These are phyloP conservation scores for Polyommatus icarus DNA, from an alignment of 2,888 invertebrate genomes.

Conservation along the genomic window DNA sequence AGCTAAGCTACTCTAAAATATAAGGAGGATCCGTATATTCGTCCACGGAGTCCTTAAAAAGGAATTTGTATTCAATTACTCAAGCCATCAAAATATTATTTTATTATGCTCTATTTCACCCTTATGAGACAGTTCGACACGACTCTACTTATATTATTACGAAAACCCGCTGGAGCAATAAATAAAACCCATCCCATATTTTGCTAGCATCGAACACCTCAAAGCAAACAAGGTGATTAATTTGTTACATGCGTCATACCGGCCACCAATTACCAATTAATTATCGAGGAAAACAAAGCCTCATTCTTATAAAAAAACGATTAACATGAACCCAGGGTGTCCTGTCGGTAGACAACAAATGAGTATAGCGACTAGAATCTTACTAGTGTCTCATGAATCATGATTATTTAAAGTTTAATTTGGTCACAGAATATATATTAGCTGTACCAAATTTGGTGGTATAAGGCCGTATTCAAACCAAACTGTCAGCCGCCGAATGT, in stretches of 20 bases:
- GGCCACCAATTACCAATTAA: neutral
- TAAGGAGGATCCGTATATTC: neutral
- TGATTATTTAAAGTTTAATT: too few species aligned
- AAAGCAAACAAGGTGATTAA: neutral
- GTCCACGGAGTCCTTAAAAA: neutral
- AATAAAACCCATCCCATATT: neutral
- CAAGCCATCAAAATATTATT: neutral
- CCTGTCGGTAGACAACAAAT: too few species aligned
- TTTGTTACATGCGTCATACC: neutral
- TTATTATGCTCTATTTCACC: neutral
- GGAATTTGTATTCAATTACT: neutral
- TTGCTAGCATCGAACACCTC: neutral
- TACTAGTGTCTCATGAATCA: too few species aligned
- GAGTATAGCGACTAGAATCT: too few species aligned
- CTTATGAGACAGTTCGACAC: neutral
- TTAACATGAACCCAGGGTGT: too few species aligned
- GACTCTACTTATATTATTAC: neutral
- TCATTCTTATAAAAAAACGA: too few species aligned
- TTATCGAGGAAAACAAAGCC: too few species aligned
- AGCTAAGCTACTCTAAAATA: neutral
- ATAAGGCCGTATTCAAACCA: too few species aligned
- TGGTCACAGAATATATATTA: too few species aligned
- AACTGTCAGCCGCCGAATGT: too few species aligned
- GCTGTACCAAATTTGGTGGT: too few species aligned
- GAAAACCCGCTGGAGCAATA: neutral